A percentile compares a stretch with the other conserved stretches of the same genome.
Evolutionary conservation across 2,797 vertebrate genomes (phyloP).

Genomic region (Argentina silus): DNA sequence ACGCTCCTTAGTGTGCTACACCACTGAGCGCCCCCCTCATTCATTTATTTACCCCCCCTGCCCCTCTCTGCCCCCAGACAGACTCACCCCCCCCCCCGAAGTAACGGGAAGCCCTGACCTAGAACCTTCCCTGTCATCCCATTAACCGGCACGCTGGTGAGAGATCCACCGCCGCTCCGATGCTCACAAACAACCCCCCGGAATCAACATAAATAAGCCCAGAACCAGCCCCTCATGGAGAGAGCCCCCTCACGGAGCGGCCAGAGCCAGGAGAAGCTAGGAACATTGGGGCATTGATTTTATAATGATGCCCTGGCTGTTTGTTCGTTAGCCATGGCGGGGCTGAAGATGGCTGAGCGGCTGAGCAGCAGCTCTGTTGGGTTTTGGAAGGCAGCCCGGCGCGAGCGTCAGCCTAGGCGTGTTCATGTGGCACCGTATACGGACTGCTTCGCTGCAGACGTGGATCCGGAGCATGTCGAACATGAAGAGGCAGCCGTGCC

Average conservation of each 20-base stretch:
- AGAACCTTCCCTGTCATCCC: conserved; percentile 69
- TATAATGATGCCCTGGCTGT: conserved; percentile 78
- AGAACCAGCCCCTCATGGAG: conserved; percentile 36
- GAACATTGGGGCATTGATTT: conserved; percentile 74
- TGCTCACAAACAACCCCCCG: conserved; percentile 67
- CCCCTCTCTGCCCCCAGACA: neutral
- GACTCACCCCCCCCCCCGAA: conserved; percentile 59
- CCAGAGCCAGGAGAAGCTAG: conserved; percentile 18
- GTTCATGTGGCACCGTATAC: conserved; percentile 51
- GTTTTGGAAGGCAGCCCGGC: conserved; percentile 64
- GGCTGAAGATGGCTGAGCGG: conserved; percentile 73
- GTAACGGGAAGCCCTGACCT: conserved; percentile 76
- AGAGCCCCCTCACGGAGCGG: conserved; percentile 33
- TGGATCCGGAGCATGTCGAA: conserved; percentile 72
- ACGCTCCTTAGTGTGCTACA: no score
- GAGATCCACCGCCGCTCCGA: conserved; percentile 59
- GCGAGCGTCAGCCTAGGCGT: conserved; percentile 36
- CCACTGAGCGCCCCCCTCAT: no score
- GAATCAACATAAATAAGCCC: conserved; percentile 76
- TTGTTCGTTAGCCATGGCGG: conserved; percentile 63
- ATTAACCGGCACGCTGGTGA: conserved; percentile 64
- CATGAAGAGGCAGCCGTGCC: conserved; percentile 69
- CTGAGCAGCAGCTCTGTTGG: conserved; percentile 45
- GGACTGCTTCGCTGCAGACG: conserved; percentile 53
- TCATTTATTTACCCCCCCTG: conserved; percentile 19